Evolutionary conservation across 2,113 vertebrate genomes (phyloP).

Genomic region (Bostrychus sinensis): DNA sequence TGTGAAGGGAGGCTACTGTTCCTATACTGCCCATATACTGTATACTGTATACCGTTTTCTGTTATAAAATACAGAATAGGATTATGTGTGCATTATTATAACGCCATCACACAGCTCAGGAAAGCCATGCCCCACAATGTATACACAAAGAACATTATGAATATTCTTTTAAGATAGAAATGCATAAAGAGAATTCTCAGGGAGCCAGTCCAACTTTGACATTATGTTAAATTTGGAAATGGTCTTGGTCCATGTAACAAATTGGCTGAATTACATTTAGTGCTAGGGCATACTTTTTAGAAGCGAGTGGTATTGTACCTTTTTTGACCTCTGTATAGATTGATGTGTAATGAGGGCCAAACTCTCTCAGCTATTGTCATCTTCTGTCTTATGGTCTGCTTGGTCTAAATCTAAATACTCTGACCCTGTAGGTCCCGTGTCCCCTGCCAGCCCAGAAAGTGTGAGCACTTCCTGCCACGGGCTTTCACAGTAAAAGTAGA

Average conservation of each 20-base stretch:
- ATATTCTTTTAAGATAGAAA: neutral
- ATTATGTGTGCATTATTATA: neutral
- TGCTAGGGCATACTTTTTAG: neutral
- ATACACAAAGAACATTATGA: neutral
- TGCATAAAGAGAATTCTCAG: neutral
- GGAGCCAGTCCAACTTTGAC: neutral
- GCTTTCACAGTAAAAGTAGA: slow-evolving; percentile 35
- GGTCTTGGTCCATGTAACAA: neutral
- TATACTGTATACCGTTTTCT: neutral
- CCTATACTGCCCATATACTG: too few species aligned
- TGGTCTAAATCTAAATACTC: neutral
- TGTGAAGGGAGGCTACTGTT: neutral
- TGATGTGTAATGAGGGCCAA: neutral
- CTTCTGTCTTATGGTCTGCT: neutral
- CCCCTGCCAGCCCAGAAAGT: neutral
- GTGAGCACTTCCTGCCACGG: slow-evolving; percentile 18
- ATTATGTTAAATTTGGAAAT: neutral
- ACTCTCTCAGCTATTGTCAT: neutral
- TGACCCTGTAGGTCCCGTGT: neutral
- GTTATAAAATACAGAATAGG: neutral
- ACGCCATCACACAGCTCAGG: neutral
- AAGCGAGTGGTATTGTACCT: neutral
- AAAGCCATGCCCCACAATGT: neutral
- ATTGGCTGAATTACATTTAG: neutral
- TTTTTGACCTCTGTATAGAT: neutral